Evolutionary conservation across 2,113 vertebrate species (phyloP).

Genomic region (Oreamnos americanus): DNA sequence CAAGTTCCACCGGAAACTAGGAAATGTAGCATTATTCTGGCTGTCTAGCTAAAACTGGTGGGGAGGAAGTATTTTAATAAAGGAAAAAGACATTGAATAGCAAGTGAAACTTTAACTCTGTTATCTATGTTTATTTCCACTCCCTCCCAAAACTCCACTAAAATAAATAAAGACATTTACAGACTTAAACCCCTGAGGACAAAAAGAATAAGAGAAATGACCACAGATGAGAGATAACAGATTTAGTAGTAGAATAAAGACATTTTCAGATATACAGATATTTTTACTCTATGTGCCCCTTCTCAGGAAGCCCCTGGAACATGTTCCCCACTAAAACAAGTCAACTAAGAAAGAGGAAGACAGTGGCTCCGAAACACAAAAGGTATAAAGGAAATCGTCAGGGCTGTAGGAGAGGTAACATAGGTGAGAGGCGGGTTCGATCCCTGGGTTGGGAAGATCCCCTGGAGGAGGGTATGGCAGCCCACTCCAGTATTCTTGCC

Average conservation of each 20-base stretch:
- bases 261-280: background rate
- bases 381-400: background rate
- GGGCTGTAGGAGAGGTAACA: background rate
- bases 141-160: background rate
- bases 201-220: background rate
- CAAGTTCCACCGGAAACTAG: background rate
- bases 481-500: background rate
- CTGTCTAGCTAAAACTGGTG: background rate
- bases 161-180: background rate
- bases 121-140: background rate
- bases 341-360: background rate
- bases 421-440: rapidly evolving
- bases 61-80: background rate
- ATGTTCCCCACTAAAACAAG: background rate
- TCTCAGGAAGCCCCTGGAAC: background rate
- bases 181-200: background rate
- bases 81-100: background rate
- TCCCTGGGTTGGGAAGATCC: background rate
- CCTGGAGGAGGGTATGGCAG: background rate
- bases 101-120: background rate
- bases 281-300: background rate
- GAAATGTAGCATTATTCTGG: background rate
- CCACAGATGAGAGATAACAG: background rate
- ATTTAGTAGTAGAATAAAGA: background rate
- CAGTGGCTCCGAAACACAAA: background rate